phyloP scores from a whole-genome alignment of 2,888 invertebrate genomes.

The Protula sp. region DNA sequence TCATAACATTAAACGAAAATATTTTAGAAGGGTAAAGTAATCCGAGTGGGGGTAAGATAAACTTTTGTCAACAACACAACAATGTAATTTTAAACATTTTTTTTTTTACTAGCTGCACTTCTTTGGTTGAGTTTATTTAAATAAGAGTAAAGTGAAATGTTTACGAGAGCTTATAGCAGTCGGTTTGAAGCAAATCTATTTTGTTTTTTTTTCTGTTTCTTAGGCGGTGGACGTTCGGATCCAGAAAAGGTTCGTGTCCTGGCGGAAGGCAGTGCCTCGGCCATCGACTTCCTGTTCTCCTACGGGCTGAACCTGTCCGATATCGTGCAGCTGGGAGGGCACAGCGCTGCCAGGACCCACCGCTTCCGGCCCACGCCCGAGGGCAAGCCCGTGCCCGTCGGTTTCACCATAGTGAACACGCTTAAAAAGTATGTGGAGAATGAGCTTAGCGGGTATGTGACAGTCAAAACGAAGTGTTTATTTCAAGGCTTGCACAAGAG shows the following conservation, averaged over 20 bases:
- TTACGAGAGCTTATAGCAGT: too few species aligned
- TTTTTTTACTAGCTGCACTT: too few species aligned
- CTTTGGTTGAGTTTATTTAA: too few species aligned
- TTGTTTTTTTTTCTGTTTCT: background rate
- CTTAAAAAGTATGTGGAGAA: slow-evolving; percentile 18
- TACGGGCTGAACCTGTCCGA: slow-evolving; percentile 18
- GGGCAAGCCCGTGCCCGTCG: slow-evolving; percentile 22
- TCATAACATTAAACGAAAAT: too few species aligned
- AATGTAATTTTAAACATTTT: too few species aligned
- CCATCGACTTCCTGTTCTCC: slow-evolving; percentile 13
- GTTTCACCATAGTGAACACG: slow-evolving; percentile 21
- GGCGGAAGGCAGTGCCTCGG: slow-evolving; percentile 16
- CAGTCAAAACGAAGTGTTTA: background rate
- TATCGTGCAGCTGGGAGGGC: slow-evolving; percentile 24
- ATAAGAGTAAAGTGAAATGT: too few species aligned
- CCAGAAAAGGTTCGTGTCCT: slow-evolving; percentile 15
- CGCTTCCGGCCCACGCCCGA: slow-evolving; percentile 20
- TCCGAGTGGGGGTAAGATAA: too few species aligned
- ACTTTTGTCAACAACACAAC: too few species aligned
- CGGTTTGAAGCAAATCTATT: too few species aligned
- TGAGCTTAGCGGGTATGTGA: slow-evolving; percentile 8
- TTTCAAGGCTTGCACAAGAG: background rate
- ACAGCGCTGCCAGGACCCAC: slow-evolving; percentile 19
- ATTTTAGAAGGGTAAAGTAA: too few species aligned
- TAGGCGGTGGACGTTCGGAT: slow-evolving; percentile 17